These are phyloP conservation scores for Macrosiphum euphorbiae DNA, from an alignment of 2,888 invertebrate species.

Conservation along the genomic window DNA sequence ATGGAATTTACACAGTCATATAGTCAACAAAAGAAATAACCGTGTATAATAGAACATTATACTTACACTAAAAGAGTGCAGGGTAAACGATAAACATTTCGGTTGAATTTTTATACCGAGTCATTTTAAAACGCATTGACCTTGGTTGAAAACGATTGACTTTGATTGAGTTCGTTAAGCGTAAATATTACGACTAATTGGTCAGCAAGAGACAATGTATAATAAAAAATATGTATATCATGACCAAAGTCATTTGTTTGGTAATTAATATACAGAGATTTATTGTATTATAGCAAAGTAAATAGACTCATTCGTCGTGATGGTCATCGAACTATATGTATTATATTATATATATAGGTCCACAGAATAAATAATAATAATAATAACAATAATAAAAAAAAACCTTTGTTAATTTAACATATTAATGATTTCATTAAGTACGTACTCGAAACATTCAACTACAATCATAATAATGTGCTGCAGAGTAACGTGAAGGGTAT, in stretches of 20 bases:
- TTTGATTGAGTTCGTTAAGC: not conserved
- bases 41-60: not conserved
- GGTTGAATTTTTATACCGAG: not conserved
- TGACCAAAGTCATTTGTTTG: not conserved
- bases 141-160: conserved; percentile 20
- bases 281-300: not conserved
- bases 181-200: not conserved
- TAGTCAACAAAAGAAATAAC: not conserved
- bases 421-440: not conserved
- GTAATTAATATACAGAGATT: not conserved
- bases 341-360: not conserved
- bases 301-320: not conserved
- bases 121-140: conserved; percentile 30
- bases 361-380: not conserved
- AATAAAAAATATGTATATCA: not conserved
- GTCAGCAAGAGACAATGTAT: not conserved
- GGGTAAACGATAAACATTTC: conserved; percentile 30
- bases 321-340: not conserved
- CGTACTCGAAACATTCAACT: not conserved
- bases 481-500: not conserved
- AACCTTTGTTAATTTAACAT: not conserved
- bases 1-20: conserved; percentile 25
- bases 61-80: not conserved
- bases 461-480: not conserved
- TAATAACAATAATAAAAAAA: not conserved